Evolutionary conservation across 2,113 vertebrate genomes (phyloP).

Genomic region (Pogonocichla stellata): DNA sequence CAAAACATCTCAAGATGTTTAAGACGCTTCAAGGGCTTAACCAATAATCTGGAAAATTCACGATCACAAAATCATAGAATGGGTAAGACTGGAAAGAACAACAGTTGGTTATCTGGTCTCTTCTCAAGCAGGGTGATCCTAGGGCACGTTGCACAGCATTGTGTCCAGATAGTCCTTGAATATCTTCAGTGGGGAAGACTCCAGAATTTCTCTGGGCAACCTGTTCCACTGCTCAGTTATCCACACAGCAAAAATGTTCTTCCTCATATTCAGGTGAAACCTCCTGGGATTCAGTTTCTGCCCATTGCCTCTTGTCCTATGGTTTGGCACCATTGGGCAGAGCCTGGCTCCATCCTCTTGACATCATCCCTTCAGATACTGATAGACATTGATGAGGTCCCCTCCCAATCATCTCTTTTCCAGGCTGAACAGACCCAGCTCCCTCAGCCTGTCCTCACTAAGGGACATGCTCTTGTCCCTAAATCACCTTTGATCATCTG

Average conservation of each 20-base stretch:
- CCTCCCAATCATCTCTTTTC: no score
- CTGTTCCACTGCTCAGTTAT: accelerated
- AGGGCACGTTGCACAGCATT: background rate
- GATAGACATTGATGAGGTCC: no score
- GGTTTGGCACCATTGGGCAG: background rate
- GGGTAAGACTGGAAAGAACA: background rate
- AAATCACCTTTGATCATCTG: no score
- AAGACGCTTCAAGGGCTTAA: background rate
- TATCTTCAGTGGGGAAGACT: background rate
- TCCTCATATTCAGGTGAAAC: background rate
- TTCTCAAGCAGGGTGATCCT: background rate
- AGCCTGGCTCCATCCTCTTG: background rate
- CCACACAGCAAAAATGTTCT: accelerated
- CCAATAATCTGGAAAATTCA: background rate
- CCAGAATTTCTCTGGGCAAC: background rate
- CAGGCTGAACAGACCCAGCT: no score
- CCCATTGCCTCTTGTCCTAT: background rate
- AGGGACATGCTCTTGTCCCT: no score
- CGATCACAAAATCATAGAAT: background rate
- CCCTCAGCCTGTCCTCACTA: no score
- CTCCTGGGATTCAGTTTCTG: background rate
- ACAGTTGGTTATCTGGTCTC: no score
- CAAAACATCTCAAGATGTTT: accelerated
- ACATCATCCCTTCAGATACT: no score
- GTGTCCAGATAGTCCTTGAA: background rate